Evolutionary conservation across 2,797 vertebrate genomes (phyloP), one percentile per base, ranked within the genome.

Genomic region (Melopsittacus undulatus): DNA sequence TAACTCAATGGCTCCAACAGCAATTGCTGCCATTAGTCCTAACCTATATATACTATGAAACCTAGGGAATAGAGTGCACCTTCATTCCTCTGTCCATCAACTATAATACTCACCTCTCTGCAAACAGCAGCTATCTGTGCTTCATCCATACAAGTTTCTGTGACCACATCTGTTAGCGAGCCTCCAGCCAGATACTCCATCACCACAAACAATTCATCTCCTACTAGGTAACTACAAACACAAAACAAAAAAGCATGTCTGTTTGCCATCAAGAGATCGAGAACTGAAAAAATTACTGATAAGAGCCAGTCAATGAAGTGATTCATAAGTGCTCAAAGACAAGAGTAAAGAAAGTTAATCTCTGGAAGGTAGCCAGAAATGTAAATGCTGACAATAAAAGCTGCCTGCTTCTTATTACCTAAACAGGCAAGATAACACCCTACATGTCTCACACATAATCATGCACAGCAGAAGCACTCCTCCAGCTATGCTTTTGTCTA

Each of bases 171-270:
- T n/a, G 99, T 99, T 74, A 99, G 98, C 1, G 99, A 99, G 59
- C 99, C 99, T 27, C 99, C 99, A 62, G 99, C 99, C 94, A 99
- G 98, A 81, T 99, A 99, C 96, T 99, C 99, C 99, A 99, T 99
- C 90, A 99, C 99, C 82, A 99, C 99, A 97, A 99, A 99, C 90
- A 99, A 97, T 92, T 99, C 99, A 90, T 99, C 99, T 76, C 98
- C 99, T 86, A 99, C 98, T 18, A 99, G 97, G 97, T 99, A 98
- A 97, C 98, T 98, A 59, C 87, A 96, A 74, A 59, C 8, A 93
- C 15, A 97, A 95, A 89, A 94, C 3, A 78, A 92, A 89, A 89
- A 78, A 51, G 54, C 8, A 59, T 3, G 54, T 9, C 54, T 2
- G 1, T 15, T 88, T 68, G 48, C 27, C 68, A 86, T 22, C 69